A percentile compares a stretch with the other conserved stretches of the same genome.
Evolutionary conservation across 1,140 invertebrate genomes (phyloP).

Genomic region (Solenopsis fugax): DNA sequence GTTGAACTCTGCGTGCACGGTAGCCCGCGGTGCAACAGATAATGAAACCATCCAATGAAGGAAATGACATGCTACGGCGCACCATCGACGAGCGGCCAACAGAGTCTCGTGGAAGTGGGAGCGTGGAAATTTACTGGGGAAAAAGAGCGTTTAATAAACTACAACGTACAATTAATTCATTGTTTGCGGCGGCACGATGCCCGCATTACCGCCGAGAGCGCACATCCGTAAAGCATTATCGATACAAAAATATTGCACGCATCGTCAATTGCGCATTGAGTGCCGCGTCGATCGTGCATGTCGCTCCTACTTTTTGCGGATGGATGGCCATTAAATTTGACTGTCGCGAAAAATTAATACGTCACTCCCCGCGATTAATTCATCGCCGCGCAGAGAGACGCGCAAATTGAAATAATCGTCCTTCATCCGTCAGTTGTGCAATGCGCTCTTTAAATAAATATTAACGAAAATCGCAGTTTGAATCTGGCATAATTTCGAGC

Average conservation of each 20-base stretch:
- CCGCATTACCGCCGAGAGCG: not conserved
- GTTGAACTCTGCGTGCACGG: constrained; percentile 9
- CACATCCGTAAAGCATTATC: constrained; percentile 25
- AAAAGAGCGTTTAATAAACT: constrained; percentile 61
- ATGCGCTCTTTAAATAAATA: constrained; percentile 28
- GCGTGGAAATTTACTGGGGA: constrained; percentile 23
- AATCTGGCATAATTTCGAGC: not conserved
- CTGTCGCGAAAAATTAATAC: constrained; percentile 48
- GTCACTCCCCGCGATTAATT: constrained; percentile 37
- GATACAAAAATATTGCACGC: constrained; percentile 23
- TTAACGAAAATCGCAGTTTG: not conserved
- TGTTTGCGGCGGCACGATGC: constrained; percentile 28
- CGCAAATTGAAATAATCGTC: constrained; percentile 22
- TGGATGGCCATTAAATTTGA: constrained; percentile 35
- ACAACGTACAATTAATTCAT: constrained; percentile 42
- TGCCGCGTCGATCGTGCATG: not conserved
- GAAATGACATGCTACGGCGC: constrained; percentile 47
- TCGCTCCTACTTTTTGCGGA: constrained; percentile 13
- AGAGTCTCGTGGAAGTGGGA: not conserved
- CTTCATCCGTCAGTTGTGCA: not conserved
- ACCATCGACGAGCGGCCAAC: constrained; percentile 24
- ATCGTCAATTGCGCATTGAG: constrained; percentile 25
- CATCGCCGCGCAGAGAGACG: not conserved
- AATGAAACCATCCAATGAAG: constrained; percentile 59
- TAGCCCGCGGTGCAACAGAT: constrained; percentile 60